Percentiles rank a stretch among this genome's conserved stretches.
These are phyloP conservation scores for Caenorhabditis doughertyi DNA, from an alignment of 2,888 invertebrate genomes.

Conservation along the genomic window DNA sequence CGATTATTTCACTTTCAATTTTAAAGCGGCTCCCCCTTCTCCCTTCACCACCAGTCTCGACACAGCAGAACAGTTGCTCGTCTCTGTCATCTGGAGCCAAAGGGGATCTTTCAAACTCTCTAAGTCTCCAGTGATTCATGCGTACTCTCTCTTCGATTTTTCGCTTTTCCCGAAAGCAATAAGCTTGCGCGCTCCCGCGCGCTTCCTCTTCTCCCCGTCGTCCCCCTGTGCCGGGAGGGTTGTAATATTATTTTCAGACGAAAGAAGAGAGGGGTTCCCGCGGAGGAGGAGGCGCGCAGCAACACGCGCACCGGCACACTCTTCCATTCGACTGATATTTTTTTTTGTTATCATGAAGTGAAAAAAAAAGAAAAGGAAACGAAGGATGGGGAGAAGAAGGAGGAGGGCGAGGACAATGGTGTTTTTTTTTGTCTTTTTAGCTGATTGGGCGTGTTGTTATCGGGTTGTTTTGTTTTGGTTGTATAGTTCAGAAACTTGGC, in stretches of 20 bases:
- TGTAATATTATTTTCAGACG: conserved; percentile 64
- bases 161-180: conserved; percentile 30
- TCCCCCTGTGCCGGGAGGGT: conserved; percentile 10
- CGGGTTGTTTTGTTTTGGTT: too few species aligned
- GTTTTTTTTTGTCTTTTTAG: conserved; percentile 1
- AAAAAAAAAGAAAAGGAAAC: too few species aligned
- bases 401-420: neutral
- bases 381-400: neutral
- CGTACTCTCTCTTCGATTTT: neutral
- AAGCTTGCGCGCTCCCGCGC: conserved; percentile 43
- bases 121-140: neutral
- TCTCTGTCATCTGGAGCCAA: neutral
- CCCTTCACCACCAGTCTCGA: neutral
- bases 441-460: neutral
- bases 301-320: conserved; percentile 1
- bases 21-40: neutral
- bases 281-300: neutral
- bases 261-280: conserved; percentile 28
- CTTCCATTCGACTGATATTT: conserved; percentile 38
- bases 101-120: neutral
- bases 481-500: too few species aligned
- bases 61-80: conserved; percentile 43
- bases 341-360: conserved; percentile 21
- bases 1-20: conserved; percentile 5
- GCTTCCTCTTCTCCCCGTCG: neutral